Evolutionary conservation across 2,113 vertebrate genomes (phyloP), one percentile per base, ranked within the genome.

Genomic region (Amazona guildingii): DNA sequence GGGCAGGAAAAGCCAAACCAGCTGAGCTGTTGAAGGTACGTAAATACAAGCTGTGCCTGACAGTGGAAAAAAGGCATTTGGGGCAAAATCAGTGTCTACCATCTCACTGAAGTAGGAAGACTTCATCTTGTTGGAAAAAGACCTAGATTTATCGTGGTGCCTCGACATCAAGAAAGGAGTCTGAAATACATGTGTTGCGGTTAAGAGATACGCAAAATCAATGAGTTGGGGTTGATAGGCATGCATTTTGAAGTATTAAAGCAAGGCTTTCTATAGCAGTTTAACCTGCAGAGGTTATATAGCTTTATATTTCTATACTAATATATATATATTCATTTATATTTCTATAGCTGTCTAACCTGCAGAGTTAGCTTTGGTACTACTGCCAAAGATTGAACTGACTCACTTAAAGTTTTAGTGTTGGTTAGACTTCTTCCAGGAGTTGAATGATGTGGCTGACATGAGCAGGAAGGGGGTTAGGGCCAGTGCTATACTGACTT

Each of bases 121-220:
- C 5, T 74, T 51, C 6, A 7, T 44, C 48, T 39, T 72, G 16
- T 43, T 83, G 43, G 62, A 11, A 62, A 44, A n/a, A 52, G 7
- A 15, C 41, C 4, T 27, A 3, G 4, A 37, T 87, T 79, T 68
- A 24, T 33, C 5, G 4, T 52, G 52, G 13, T 20, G 3, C 75
- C 9, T 61, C 4, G 7, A 8, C 13, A 46, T 29, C 23, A 25
- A 46, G 51, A 37, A 49, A 18, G 9, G 33, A 17, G 21, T 39
- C 33, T 83, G 52, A 66, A 63, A 37, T 39, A 24, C 4, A 1
- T 41, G 4, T 35, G 39, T 54, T 44, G 57, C 14, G 27, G 9
- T 23, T 25, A 6, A 27, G 69, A 31, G 52, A 24, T 4, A 17
- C 0, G 6, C 48, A 52, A n/a, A 13, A 33, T 8, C 2, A 76